A percentile compares a stretch with the other conserved stretches of the same genome.
Evolutionary conservation across 2,113 vertebrate species (phyloP).

Genomic region (Peromyscus californicus): DNA sequence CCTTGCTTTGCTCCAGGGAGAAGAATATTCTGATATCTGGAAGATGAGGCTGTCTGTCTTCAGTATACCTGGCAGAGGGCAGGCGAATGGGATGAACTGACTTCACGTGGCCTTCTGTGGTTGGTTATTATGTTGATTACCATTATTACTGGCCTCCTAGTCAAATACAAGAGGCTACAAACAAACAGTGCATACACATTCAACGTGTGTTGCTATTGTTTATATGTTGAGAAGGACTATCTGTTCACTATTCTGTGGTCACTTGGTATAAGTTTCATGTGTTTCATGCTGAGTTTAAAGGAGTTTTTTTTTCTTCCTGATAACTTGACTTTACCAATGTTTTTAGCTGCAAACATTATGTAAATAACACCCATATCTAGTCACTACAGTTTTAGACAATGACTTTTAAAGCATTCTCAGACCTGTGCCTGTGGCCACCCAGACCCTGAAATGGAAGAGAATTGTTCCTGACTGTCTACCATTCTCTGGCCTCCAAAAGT

Average conservation of each 20-base stretch:
- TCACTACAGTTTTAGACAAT: background rate
- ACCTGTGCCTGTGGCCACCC: conserved; percentile 65
- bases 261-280: background rate
- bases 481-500: background rate
- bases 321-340: background rate
- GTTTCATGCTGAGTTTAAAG: background rate
- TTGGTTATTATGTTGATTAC: background rate
- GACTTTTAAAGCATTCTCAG: conserved; percentile 35
- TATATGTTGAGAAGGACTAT: background rate
- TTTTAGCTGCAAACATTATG: background rate
- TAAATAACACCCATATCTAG: background rate
- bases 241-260: background rate
- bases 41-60: background rate
- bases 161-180: background rate
- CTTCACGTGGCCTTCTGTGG: background rate
- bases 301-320: background rate
- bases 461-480: conserved; percentile 64
- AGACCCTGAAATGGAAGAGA: conserved; percentile 69
- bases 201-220: background rate
- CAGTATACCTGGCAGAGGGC: background rate
- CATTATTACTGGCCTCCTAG: background rate
- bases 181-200: background rate
- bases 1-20: background rate
- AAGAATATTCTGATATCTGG: background rate
- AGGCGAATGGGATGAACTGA: background rate